Conservation (phyloP, 2,888 invertebrate genomes). For the Lithophane ornitopus region DNA sequence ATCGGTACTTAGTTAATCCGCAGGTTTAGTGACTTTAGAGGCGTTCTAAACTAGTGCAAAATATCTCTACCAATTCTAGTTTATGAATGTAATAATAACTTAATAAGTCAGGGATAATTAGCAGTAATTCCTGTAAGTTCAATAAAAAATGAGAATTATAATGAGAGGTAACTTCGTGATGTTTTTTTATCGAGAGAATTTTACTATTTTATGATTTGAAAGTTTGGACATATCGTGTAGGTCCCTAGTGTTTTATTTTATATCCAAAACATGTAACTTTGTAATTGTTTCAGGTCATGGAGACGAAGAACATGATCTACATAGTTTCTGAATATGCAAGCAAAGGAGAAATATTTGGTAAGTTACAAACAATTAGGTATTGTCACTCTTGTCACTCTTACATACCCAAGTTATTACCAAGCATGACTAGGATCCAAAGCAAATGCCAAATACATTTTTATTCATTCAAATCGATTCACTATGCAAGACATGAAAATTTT, state of each 20-base stretch:
- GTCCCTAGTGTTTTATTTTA: neutral
- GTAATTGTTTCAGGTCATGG: constrained; percentile 96
- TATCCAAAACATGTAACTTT: neutral
- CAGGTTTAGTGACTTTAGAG: neutral
- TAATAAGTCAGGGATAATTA: neutral
- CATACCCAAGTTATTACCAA: no score
- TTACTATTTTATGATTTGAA: neutral
- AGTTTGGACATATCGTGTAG: neutral
- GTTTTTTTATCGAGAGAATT: neutral
- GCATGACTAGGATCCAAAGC: neutral
- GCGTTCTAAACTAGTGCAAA: constrained; percentile 2
- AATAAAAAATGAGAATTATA: neutral
- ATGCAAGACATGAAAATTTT: neutral
- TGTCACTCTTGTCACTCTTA: no score
- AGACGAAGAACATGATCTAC: constrained; percentile 99
- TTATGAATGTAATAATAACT: neutral
- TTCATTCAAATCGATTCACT: neutral
- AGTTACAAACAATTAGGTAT: constrained; percentile 79
- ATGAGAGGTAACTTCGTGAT: neutral
- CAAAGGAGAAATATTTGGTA: constrained; percentile 99
- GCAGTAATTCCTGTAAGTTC: neutral
- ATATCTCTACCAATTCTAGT: neutral
- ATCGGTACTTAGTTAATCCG: neutral
- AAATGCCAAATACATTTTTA: neutral
- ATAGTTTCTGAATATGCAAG: constrained; percentile 99